These are phyloP conservation scores for Oreohelix idahoensis DNA, from an alignment of 1,140 invertebrate genomes.

Conservation along the genomic window DNA sequence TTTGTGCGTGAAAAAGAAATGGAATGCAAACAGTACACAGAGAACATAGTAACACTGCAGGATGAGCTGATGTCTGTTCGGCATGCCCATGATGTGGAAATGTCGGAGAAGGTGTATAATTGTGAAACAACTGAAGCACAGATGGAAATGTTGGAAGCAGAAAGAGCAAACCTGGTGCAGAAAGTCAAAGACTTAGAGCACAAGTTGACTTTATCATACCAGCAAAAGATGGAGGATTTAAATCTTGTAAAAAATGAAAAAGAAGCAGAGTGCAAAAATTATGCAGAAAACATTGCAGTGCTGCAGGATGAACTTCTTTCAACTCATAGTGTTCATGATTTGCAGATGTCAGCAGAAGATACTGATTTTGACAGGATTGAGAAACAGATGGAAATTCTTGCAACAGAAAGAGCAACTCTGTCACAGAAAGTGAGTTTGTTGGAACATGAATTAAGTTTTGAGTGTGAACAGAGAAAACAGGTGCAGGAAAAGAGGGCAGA, in stretches of 20 bases:
- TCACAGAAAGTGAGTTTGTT: not conserved
- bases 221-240: not conserved
- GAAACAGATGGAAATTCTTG: not conserved
- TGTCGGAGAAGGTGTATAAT: not conserved
- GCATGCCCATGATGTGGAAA: not conserved
- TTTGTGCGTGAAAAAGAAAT: not conserved
- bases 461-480: not conserved
- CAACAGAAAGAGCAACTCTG: not conserved
- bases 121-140: not conserved
- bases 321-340: not conserved
- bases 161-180: not conserved
- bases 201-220: not conserved
- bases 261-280: not conserved
- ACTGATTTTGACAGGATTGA: not conserved
- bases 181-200: conserved; percentile 1
- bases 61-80: not conserved
- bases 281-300: not conserved
- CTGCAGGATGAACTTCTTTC: not conserved
- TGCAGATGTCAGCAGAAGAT: not conserved
- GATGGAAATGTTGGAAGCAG: not conserved
- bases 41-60: not conserved
- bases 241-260: not conserved
- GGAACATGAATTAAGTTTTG: not conserved
- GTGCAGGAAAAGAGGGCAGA: not conserved
- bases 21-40: not conserved